phyloP scores from a whole-genome alignment of 2,113 vertebrate species.

The Sphyrna mokarran region DNA sequence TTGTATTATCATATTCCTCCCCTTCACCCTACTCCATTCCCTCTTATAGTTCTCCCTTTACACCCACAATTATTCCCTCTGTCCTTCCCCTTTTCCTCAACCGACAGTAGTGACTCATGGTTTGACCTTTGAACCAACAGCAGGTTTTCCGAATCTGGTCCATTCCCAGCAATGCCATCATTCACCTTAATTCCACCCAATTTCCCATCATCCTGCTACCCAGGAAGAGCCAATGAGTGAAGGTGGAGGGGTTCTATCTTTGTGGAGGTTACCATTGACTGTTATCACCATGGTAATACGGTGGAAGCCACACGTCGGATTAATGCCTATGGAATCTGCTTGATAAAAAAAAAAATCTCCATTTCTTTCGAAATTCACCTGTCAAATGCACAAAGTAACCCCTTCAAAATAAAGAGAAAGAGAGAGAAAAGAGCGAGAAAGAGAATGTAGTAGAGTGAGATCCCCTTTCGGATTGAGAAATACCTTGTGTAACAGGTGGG shows the following conservation, averaged over 20 bases:
- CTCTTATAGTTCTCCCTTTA: not conserved
- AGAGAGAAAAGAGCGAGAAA: not conserved
- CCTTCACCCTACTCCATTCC: not conserved
- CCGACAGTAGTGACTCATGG: not conserved
- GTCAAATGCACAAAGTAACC: constrained; percentile 14
- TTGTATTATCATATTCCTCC: not conserved
- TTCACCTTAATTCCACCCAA: not conserved
- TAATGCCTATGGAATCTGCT: not conserved
- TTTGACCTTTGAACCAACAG: not conserved
- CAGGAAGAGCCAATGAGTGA: not conserved
- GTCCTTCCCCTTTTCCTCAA: too few relatives aligned
- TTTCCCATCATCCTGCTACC: not conserved
- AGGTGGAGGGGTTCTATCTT: not conserved
- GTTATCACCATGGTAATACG: not conserved
- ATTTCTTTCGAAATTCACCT: not conserved
- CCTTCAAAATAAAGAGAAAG: not conserved
- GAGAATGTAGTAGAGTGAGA: not conserved
- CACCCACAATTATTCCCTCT: too few relatives aligned
- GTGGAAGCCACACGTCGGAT: not conserved
- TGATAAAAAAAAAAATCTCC: not conserved
- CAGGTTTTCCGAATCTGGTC: not conserved
- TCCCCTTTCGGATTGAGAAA: constrained; percentile 23
- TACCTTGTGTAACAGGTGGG: constrained; percentile 37
- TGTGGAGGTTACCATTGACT: not conserved
- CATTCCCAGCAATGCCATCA: not conserved